A percentile compares a stretch with the other conserved stretches of the same genome.
Conservation (phyloP, 2,113 vertebrate species). For the Dolichotis patagonum region DNA sequence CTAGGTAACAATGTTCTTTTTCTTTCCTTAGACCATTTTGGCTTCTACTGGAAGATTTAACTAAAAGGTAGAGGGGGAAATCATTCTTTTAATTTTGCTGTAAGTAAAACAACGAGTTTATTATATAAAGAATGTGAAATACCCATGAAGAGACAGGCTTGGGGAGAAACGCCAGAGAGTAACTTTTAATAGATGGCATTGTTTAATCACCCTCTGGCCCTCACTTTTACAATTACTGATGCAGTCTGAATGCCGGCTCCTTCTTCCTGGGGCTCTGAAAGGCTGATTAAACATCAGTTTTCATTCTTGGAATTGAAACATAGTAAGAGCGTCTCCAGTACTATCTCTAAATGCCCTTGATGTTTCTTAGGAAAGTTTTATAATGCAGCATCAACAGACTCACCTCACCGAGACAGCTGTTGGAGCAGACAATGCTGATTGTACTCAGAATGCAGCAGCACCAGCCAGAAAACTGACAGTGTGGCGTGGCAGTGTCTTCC, state of each 20-base stretch:
- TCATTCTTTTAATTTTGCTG: conserved; percentile 67
- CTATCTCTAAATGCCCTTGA: not conserved
- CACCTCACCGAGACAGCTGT: not conserved
- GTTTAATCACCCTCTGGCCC: not conserved
- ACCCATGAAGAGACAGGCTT: conserved; percentile 62
- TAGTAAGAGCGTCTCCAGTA: not conserved
- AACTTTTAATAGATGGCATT: conserved; percentile 35
- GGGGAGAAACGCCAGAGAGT: conserved; percentile 19
- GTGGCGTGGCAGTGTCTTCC: too few relatives aligned
- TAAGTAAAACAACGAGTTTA: conserved; percentile 70
- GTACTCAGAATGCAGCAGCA: not conserved
- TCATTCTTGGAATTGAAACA: conserved; percentile 24
- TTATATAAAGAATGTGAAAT: conserved; percentile 61
- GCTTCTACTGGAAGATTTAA: conserved; percentile 65
- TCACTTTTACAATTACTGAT: not conserved
- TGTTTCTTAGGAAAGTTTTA: not conserved
- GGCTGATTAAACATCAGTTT: not conserved
- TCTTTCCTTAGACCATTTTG: conserved; percentile 61
- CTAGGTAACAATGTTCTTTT: conserved; percentile 32
- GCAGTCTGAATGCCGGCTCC: not conserved
- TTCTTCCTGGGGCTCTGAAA: not conserved
- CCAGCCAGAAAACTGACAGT: not conserved
- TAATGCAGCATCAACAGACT: not conserved
- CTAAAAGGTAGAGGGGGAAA: conserved; percentile 57
- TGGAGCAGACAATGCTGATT: too few relatives aligned